Base-by-base conservation (phyloP, 2,113 vertebrate genomes). In the Erpornis zantholeuca region DNA sequence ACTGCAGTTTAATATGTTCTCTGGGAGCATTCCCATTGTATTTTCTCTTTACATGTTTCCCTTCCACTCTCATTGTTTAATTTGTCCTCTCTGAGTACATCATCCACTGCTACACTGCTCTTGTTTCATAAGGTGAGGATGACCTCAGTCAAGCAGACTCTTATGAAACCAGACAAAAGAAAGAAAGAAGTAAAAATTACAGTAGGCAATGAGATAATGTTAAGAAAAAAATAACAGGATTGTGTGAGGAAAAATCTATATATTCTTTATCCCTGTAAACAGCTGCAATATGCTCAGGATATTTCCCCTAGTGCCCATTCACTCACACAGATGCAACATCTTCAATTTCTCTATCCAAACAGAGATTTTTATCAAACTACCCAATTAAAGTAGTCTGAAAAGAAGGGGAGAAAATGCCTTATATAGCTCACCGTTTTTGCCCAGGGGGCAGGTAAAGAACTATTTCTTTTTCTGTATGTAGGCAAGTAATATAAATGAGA, bases 321-420 rank as follows among this genome's bases (percentile, higher is more conserved):
- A 50, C 35, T 88, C 80, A 49, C 12, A 87, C 5, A 84, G 45
- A 59, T 63, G 35, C 24, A 86, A 64, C 13, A 42, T 25, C 44
- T 44, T 90, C 50, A 47, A 19, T 86, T 77, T 38, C 64, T 92
- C 35, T 64, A 25, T 63, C 33, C 25, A 45, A 66, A 59, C 11
- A 59, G 56, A 86, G 49, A 50, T 86, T 83, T 94, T 93, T 53
- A 47, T 90, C 68, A 86, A 92, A 81, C 47, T 88, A 78, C 18
- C 28, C 31, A 68, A 63, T 84, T 91, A 90, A 72, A 93, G 22
- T 18, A 59, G 14, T 52, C 68, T 61, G 38, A 69, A 75, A 82
- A 86, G 17, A 73, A 15, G 11, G 57, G 35, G 59, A 88, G n/a
- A 88, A 47, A 81, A 93, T 60, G 76, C 47, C n/a, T 92, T 75